Conservation (phyloP, 2,797 vertebrate genomes). For the Oreortyx pictus region DNA sequence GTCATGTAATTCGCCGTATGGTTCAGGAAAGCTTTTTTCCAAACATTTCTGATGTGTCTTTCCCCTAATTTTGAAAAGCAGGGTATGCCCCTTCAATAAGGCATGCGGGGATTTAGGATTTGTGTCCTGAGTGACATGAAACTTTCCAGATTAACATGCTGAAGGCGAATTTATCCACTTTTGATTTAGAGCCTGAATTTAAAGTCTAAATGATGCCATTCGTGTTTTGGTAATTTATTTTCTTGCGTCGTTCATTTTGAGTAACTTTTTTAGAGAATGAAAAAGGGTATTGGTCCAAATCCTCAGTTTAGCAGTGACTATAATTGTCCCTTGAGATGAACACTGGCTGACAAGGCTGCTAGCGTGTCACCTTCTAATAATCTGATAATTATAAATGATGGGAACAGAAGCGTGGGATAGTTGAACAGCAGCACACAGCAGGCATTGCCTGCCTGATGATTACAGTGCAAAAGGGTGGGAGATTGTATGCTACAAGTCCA, state of each 20-base stretch:
- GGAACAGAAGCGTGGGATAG: constrained; percentile 55
- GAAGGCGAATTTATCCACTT: background rate
- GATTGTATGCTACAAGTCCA: constrained; percentile 1
- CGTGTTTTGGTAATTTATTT: constrained; percentile 10
- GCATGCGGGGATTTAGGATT: background rate
- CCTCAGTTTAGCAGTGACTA: background rate
- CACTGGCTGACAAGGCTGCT: constrained; percentile 45
- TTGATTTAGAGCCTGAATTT: background rate
- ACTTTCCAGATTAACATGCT: background rate
- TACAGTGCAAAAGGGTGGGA: background rate
- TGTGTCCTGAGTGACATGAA: too few relatives aligned
- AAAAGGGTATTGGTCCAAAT: background rate
- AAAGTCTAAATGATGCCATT: background rate
- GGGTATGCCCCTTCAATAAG: background rate
- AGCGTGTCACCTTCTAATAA: constrained; percentile 73
- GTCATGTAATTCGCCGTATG: constrained; percentile 18
- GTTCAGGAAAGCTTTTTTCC: constrained; percentile 37
- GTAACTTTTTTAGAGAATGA: background rate
- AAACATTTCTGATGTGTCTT: background rate
- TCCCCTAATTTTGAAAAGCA: constrained; percentile 4
- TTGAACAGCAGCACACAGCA: background rate
- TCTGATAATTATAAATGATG: constrained; percentile 76
- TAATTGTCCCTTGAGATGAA: constrained; percentile 60
- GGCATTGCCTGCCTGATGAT: background rate
- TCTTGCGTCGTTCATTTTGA: background rate